These are phyloP conservation scores for Pammene fasciana DNA, from an alignment of 2,888 invertebrate species.

Conservation along the genomic window DNA sequence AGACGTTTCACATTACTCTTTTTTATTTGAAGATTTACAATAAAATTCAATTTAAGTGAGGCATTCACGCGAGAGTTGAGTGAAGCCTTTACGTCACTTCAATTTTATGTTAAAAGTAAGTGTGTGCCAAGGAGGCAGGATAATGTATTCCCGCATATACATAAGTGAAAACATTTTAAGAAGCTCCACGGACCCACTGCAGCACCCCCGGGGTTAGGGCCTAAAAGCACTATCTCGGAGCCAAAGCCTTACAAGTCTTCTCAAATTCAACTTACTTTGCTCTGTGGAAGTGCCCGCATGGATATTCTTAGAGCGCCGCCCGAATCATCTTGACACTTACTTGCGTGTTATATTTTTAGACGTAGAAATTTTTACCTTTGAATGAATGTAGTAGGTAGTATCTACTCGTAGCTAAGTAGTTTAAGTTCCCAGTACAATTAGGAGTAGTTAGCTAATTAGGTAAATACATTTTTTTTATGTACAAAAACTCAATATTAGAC, in stretches of 20 bases:
- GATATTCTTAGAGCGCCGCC: constrained; percentile 56
- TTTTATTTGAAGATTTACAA: constrained; percentile 60
- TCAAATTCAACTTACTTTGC: constrained; percentile 83
- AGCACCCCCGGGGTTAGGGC: constrained; percentile 83
- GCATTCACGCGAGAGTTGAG: constrained; percentile 75
- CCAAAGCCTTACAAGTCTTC: constrained; percentile 84
- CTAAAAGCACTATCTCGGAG: constrained; percentile 84
- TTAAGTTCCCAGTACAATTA: too few relatives aligned
- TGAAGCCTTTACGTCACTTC: constrained; percentile 81
- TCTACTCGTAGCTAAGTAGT: background rate
- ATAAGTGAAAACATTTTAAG: constrained; percentile 84
- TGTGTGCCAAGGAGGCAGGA: constrained; percentile 76
- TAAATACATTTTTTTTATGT: too few relatives aligned
- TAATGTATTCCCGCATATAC: constrained; percentile 83
- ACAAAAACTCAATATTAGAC: too few relatives aligned
- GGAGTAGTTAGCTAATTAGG: too few relatives aligned
- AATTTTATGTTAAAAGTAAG: constrained; percentile 82
- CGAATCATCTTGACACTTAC: constrained; percentile 61
- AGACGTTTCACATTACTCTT: constrained; percentile 26
- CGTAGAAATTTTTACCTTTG: background rate
- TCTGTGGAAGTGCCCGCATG: constrained; percentile 74
- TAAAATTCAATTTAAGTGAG: constrained; percentile 78
- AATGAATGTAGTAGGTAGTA: too few relatives aligned
- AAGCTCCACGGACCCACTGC: constrained; percentile 82
- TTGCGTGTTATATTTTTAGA: background rate